phyloP scores from a whole-genome alignment of 1,140 invertebrate genomes.

The Zaprionus inermis region DNA sequence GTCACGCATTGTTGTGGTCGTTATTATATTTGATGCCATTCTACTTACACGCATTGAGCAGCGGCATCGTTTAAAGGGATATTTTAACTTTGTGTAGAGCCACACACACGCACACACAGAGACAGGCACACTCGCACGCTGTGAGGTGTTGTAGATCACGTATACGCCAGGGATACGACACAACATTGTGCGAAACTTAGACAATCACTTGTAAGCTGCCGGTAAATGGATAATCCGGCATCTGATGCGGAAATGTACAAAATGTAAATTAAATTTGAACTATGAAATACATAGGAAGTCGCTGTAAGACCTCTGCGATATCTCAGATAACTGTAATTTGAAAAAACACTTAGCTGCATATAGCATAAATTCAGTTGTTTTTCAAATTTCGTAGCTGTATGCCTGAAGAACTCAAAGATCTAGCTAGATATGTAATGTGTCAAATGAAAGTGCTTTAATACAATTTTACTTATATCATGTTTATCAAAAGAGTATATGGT shows the following conservation, averaged over 20 bases:
- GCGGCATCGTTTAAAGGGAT: conserved; percentile 47
- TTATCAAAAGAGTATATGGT: no score
- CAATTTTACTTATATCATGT: no score
- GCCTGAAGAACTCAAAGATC: background rate
- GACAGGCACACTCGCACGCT: background rate
- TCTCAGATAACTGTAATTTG: background rate
- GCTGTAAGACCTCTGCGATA: background rate
- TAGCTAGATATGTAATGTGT: background rate
- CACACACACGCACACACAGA: background rate
- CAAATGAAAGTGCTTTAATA: no score
- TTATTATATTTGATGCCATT: conserved; percentile 59
- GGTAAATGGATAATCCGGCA: conserved; percentile 10
- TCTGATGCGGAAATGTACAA: background rate
- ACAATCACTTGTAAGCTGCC: conserved; percentile 6
- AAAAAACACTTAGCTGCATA: background rate
- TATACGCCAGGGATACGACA: background rate
- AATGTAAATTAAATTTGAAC: background rate
- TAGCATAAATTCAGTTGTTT: background rate
- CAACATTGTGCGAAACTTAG: background rate
- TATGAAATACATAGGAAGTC: background rate
- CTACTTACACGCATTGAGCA: conserved; percentile 31
- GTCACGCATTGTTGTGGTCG: conserved; percentile 63
- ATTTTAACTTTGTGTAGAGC: conserved; percentile 41
- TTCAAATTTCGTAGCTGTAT: background rate
- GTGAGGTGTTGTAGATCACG: conserved; percentile 1